Conservation (phyloP, 2,888 invertebrate species). For the Drosophila dives region DNA sequence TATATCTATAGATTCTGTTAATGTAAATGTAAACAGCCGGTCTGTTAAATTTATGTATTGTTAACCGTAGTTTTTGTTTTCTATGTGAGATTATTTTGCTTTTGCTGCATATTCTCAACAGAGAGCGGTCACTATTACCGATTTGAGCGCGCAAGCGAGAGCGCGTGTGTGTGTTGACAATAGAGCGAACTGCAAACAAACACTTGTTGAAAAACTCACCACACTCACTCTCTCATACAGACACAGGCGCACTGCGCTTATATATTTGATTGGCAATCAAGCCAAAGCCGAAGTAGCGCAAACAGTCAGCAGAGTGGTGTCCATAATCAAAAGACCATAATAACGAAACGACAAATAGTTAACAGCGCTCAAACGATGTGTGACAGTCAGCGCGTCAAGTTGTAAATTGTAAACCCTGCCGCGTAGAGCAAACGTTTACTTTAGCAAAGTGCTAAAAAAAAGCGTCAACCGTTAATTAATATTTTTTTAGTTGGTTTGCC, state of each 20-base stretch:
- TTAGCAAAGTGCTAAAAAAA: constrained; percentile 45
- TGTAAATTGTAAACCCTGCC: constrained; percentile 66
- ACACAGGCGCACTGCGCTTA: constrained; percentile 42
- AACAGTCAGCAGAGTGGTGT: constrained; percentile 64
- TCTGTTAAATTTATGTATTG: constrained; percentile 13
- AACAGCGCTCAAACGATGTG: constrained; percentile 69
- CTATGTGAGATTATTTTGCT: constrained; percentile 17
- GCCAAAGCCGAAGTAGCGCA: constrained; percentile 54
- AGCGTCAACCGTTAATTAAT: constrained; percentile 31
- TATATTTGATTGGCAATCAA: constrained; percentile 64
- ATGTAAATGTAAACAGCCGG: constrained; percentile 9
- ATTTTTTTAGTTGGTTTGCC: constrained; percentile 17
- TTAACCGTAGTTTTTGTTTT: constrained; percentile 17
- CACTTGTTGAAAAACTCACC: constrained; percentile 77
- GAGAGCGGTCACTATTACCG: constrained; percentile 29
- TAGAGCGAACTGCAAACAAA: constrained; percentile 46
- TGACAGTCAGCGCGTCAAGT: constrained; percentile 69
- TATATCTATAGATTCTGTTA: not conserved
- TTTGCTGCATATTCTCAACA: constrained; percentile 18
- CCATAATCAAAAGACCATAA: constrained; percentile 72
- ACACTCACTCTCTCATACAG: constrained; percentile 53
- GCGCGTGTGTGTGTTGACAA: constrained; percentile 42
- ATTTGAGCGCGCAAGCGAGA: constrained; percentile 15
- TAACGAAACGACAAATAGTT: constrained; percentile 70
- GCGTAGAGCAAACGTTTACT: constrained; percentile 40